Evolutionary conservation across 2,797 vertebrate genomes (phyloP), one percentile per base, ranked within the genome.

Genomic region (Holocentrus rufus): DNA sequence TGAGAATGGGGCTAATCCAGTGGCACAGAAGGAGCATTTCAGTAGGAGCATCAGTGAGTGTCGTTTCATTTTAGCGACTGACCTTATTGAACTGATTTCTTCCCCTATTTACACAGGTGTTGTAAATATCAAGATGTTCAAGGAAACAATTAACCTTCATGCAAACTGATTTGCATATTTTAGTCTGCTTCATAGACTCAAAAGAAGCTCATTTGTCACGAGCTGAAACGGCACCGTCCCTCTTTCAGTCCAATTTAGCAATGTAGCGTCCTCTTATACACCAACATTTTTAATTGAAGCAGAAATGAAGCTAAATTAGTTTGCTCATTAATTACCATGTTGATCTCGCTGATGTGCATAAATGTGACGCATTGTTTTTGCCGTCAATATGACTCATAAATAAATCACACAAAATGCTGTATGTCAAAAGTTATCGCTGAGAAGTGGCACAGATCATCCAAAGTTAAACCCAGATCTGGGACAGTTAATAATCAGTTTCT

Each of bases 61-160:
- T 62, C 20, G 5, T 73, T 72, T 86, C 36, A 74, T 84, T 59
- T 78, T 64, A 77, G 50, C 30, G 53, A 83, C 80, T 91, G 85
- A 89, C 86, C 88, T 90, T 93, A 80, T 74, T 76, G 67, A 72
- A 77, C 84, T 85, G 82, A 90, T 88, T 89, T 72, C 20, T 44
- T 55, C 70, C 67, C 52, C 44, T 0, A 2, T 7, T 52, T 76
- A 49, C 57, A 14, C 87, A 87, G 85, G 85, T 89, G 90, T 74
- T 31, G 49, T 74, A 89, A 91, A 92, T 90, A 90, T 88, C 87
- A 90, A 80, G 74, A 80, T 59, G 64, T 86, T 83, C 69, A 71
- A 46, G 30, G 79, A 90, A 89, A 85, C 87, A 54, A 83, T 90
- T 90, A 89, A 91, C 88, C 89, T 90, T 90, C 76, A 70, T 59